Conservation (phyloP, 2,888 invertebrate genomes). For the Neoitamus cyanurus region DNA sequence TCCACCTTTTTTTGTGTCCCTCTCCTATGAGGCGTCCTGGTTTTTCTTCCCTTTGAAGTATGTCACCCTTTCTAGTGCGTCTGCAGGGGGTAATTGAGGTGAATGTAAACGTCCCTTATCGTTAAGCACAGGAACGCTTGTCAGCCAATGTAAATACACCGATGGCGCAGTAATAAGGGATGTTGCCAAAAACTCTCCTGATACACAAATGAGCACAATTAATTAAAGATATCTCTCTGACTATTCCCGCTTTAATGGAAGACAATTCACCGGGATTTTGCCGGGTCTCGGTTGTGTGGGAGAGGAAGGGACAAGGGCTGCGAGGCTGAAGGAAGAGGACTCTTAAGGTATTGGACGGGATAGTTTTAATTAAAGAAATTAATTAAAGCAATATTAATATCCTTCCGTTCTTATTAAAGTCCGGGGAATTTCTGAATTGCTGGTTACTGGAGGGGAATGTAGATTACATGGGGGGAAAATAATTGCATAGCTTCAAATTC, state of each 20-base stretch:
- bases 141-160: constrained; percentile 34
- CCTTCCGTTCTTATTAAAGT: constrained; percentile 18
- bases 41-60: constrained; percentile 38
- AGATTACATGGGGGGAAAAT: not conserved
- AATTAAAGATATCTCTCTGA: constrained; percentile 30
- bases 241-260: constrained; percentile 29
- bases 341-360: not conserved
- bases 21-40: not conserved
- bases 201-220: constrained; percentile 43
- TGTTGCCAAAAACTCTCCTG: constrained; percentile 35
- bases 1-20: constrained; percentile 28
- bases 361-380: constrained; percentile 37
- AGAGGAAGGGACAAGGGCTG: not conserved
- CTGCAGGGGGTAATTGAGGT: constrained; percentile 38
- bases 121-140: constrained; percentile 31
- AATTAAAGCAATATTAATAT: constrained; percentile 35
- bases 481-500: not conserved
- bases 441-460: not conserved
- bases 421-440: not conserved
- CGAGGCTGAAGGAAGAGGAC: not conserved
- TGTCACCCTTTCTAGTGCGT: constrained; percentile 38
- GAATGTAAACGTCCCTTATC: constrained; percentile 43
- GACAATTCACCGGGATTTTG: not conserved
- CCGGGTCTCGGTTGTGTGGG: not conserved
- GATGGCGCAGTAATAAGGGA: constrained; percentile 36